Conservation (phyloP, 2,113 vertebrate species). For the Murina feae region DNA sequence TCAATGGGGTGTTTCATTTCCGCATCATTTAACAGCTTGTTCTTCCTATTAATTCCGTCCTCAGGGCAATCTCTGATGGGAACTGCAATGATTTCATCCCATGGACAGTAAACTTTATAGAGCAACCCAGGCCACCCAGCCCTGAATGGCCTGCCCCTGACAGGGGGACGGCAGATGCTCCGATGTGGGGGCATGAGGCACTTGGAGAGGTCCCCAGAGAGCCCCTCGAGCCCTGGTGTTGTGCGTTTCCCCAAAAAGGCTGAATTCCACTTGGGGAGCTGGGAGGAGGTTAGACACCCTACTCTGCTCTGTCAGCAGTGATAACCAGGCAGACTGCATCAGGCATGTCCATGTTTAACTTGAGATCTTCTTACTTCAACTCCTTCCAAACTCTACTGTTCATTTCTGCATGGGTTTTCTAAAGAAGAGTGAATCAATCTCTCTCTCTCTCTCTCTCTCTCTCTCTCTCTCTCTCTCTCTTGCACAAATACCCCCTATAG, state of each 20-base stretch:
- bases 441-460: too few relatives aligned
- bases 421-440: neutral
- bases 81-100: neutral
- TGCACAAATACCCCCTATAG: too few relatives aligned
- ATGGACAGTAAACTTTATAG: neutral
- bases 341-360: neutral
- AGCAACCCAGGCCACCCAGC: neutral
- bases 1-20: slow-evolving; percentile 4
- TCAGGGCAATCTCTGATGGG: neutral
- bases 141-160: neutral
- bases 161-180: rapidly evolving
- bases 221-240: neutral
- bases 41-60: slow-evolving; percentile 19
- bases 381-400: neutral
- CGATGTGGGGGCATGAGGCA: neutral
- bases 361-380: neutral
- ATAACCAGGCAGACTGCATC: neutral
- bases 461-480: neutral
- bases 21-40: neutral
- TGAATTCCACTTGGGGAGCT: neutral
- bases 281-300: neutral
- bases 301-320: neutral
- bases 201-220: neutral
- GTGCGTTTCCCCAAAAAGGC: neutral
- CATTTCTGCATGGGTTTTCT: neutral